These are phyloP conservation scores for Elachura formosa DNA, from an alignment of 2,113 vertebrate genomes.

Conservation along the genomic window DNA sequence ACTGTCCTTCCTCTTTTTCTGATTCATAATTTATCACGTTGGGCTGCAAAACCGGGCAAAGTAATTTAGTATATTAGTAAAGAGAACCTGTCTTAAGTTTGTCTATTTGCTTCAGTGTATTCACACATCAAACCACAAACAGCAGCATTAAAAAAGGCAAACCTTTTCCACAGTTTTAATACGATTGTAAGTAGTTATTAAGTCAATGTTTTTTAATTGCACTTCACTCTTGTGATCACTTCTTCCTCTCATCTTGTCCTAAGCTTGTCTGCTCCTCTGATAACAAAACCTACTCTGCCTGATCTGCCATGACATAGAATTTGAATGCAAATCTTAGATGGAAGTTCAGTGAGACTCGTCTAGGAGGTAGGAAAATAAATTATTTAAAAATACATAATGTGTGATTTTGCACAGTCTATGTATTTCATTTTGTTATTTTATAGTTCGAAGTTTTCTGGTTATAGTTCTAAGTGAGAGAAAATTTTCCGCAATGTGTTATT, in stretches of 20 bases:
- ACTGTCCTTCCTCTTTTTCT: neutral
- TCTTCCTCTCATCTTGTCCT: neutral
- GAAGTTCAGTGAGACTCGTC: neutral
- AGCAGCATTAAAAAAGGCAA: neutral
- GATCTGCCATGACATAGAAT: neutral
- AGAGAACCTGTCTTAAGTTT: neutral
- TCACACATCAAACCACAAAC: neutral
- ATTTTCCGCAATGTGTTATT: neutral
- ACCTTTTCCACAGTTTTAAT: fast-evolving
- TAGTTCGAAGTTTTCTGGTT: fast-evolving
- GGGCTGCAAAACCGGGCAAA: neutral
- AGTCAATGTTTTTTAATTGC: neutral
- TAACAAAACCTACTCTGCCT: neutral
- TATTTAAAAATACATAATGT: neutral
- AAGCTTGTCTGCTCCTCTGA: neutral
- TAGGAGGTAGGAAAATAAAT: neutral
- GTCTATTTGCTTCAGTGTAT: neutral
- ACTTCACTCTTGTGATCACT: neutral
- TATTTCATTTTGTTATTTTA: neutral
- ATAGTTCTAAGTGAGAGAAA: neutral
- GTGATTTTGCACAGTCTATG: neutral
- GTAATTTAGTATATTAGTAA: neutral
- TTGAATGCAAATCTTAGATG: neutral
- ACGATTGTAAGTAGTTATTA: neutral
- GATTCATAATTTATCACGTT: neutral